A percentile compares a stretch with the other conserved stretches of the same genome.
These are phyloP conservation scores for Erethizon dorsatum DNA, from an alignment of 2,797 vertebrate genomes.

Conservation along the genomic window DNA sequence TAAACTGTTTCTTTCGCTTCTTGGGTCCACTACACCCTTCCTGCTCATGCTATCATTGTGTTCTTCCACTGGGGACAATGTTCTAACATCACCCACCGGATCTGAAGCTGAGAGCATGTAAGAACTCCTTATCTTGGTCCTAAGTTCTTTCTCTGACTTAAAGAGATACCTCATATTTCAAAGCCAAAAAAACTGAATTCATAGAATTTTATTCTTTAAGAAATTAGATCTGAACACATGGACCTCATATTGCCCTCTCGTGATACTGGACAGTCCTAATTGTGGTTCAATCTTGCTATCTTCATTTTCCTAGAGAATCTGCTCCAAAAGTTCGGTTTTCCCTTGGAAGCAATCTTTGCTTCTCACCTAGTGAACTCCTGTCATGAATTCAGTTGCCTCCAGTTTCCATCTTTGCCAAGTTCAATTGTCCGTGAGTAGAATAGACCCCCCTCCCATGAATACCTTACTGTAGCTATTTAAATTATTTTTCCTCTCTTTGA, in stretches of 20 bases:
- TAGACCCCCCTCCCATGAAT: not conserved
- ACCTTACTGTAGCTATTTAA: not conserved
- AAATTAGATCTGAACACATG: not conserved
- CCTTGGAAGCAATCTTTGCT: not conserved
- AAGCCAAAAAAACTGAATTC: not conserved
- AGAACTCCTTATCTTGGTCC: not conserved
- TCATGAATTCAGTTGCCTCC: too few relatives aligned
- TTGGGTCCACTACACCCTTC: not conserved
- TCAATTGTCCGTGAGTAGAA: not conserved
- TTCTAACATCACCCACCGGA: not conserved
- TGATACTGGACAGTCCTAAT: not conserved
- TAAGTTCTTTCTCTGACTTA: not conserved
- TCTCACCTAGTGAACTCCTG: not conserved
- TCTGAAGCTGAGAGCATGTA: not conserved
- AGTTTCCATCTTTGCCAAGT: not conserved
- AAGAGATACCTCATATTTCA: not conserved
- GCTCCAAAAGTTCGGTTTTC: not conserved
- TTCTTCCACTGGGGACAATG: not conserved
- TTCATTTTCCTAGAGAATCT: not conserved
- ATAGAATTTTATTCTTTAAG: not conserved
- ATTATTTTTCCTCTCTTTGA: not conserved
- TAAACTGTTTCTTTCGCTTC: not conserved
- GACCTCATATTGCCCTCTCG: not conserved
- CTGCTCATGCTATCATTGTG: not conserved
- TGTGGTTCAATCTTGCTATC: not conserved